These are phyloP conservation scores for Drosophila murphyi DNA, from an alignment of 1,140 invertebrate species.

Conservation along the genomic window DNA sequence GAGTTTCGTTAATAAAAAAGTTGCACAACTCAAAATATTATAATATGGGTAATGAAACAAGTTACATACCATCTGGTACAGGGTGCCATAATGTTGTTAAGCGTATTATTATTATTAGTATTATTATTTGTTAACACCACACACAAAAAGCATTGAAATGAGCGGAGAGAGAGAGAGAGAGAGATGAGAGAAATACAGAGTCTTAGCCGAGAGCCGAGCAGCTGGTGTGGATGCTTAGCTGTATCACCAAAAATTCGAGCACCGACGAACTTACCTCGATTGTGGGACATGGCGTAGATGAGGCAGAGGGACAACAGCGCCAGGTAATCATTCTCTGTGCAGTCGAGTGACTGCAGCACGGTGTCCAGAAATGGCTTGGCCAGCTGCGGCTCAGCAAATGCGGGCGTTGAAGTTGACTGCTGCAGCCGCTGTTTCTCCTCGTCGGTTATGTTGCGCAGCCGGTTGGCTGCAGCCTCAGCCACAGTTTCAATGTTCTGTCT, in stretches of 20 bases:
- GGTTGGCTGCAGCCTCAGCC: constrained; percentile 17
- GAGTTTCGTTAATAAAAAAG: neutral
- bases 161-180: constrained; percentile 54
- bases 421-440: constrained; percentile 93
- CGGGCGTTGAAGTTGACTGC: constrained; percentile 62
- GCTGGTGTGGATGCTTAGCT: neutral
- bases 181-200: constrained; percentile 45
- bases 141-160: constrained; percentile 65
- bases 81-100: constrained; percentile 46
- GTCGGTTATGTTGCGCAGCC: constrained; percentile 92
- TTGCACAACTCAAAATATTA: constrained; percentile 11
- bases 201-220: constrained; percentile 27
- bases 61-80: constrained; percentile 76
- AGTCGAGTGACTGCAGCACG: constrained; percentile 92
- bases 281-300: constrained; percentile 96
- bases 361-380: constrained; percentile 93
- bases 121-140: constrained; percentile 16
- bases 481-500: constrained; percentile 41
- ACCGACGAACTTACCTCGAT: constrained; percentile 90
- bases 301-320: constrained; percentile 96
- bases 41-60: constrained; percentile 51
- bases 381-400: constrained; percentile 18
- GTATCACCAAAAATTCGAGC: neutral
- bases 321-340: constrained; percentile 96
- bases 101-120: constrained; percentile 12